Evolutionary conservation across 30 jellyfish, hydroid and myxozoan species (phyloP).

Genomic region (Mastigias papua): DNA sequence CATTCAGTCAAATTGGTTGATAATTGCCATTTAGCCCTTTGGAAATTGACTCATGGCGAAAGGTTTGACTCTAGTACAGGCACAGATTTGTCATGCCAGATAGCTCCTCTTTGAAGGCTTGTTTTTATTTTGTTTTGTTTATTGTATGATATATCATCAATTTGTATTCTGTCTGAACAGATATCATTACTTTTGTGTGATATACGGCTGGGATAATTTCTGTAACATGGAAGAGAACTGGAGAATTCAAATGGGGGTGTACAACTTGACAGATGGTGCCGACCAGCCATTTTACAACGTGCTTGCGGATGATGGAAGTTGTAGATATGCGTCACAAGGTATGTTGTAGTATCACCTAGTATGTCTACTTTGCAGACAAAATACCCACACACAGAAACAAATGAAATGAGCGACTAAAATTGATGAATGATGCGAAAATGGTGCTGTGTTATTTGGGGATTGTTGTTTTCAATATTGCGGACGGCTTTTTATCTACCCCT

Average conservation of each 20-base stretch:
- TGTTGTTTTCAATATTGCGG: no score
- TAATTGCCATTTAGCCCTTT: neutral
- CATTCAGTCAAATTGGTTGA: neutral
- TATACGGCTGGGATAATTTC: constrained; percentile 85
- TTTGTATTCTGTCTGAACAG: neutral
- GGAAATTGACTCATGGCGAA: neutral
- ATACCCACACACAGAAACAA: no score
- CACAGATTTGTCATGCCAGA: neutral
- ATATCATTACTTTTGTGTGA: constrained; percentile 83
- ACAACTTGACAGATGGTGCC: constrained; percentile 60
- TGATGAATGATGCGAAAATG: no score
- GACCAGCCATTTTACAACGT: constrained; percentile 90
- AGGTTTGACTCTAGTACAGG: neutral
- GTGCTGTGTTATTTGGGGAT: no score
- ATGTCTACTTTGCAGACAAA: no score
- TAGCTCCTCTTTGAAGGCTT: neutral
- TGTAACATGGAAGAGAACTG: constrained; percentile 84
- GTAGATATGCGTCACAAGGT: constrained; percentile 90
- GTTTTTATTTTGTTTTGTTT: no score
- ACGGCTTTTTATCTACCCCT: no score
- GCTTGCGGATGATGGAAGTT: constrained; percentile 86
- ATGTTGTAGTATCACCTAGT: no score
- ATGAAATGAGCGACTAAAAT: no score
- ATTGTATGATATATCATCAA: neutral
- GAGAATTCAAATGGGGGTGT: constrained; percentile 92